Conservation (phyloP, 2,113 vertebrate species). For the Ciconia stormi region DNA sequence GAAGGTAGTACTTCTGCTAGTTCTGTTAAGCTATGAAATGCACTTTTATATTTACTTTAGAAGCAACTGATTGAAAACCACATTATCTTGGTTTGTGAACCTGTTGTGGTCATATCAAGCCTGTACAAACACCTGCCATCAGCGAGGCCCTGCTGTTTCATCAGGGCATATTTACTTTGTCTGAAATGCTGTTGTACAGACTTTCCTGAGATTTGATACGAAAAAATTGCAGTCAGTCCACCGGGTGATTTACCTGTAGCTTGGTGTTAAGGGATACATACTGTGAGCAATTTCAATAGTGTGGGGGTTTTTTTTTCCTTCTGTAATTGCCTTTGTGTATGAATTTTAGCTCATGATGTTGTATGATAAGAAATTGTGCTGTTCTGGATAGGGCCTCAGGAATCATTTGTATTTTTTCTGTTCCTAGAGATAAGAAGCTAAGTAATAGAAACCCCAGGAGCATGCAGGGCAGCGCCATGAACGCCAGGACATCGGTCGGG, state of each 20-base stretch:
- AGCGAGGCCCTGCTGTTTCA: not conserved
- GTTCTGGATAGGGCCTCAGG: not conserved
- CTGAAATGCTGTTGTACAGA: not conserved
- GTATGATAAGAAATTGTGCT: not conserved
- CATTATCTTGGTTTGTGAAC: not conserved
- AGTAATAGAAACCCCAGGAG: not conserved
- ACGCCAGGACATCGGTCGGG: fast-evolving
- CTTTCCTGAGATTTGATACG: not conserved
- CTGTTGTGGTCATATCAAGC: not conserved
- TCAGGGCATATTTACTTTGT: not conserved
- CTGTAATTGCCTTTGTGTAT: not conserved
- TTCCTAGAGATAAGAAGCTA: not conserved
- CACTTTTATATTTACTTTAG: not conserved
- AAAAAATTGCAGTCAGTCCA: not conserved
- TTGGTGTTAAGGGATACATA: not conserved
- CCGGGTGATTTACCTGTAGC: not conserved
- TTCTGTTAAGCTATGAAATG: not conserved
- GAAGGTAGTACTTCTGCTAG: not conserved
- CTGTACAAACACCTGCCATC: not conserved
- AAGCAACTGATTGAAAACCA: not conserved
- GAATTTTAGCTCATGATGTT: not conserved
- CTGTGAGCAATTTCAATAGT: not conserved
- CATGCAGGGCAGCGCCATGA: not conserved
- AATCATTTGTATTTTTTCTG: not conserved
- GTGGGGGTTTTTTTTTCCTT: not conserved